Evolutionary conservation across 1,140 invertebrate species (phyloP), one percentile per base, ranked within the genome.

Genomic region (Tenebrio molitor): DNA sequence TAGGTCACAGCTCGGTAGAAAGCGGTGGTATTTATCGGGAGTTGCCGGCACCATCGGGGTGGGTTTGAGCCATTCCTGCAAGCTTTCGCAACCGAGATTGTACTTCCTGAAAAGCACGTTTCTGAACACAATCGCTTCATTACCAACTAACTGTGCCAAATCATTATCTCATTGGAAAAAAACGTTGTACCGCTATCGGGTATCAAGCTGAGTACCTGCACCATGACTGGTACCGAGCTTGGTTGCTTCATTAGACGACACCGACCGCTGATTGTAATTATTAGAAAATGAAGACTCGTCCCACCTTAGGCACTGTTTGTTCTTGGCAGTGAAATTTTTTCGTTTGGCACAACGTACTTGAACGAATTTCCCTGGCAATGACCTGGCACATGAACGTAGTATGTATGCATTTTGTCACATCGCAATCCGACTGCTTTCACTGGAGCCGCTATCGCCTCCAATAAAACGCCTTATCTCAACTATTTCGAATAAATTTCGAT

Each of bases 241-340:
- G 29, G 50, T 58, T 58, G 50, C 50, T 58, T 58, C 50, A 58
- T 58, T 58, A 58, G 23, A 58, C 21, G 50, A 58, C 50, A 58
- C 50, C 21, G 23, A 29, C 50, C 44, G 21, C 44, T 58, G 50
- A 58, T 58, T 29, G 50, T 23, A 58, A 25, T 58, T 58, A 58
- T 58, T 58, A 58, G 50, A 58, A 58, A 58, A 58, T 58, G 50
- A 58, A 21, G 50, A 58, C 50, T 29, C 50, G 50, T 23, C 6
- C 15, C 50, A 58, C 50, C 50, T 58, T 6, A 16, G 50, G 50
- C 50, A 29, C 21, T 29, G 19, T 58, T 29, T 70, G 23, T 21
- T 63, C 69, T 70, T 70, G 69, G 63, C 69, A 70, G 46, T 70
- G 69, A 70, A 42, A 15, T 62, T 58, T 70, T 70, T 50, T 63